Evolutionary conservation across 1,140 invertebrate species (phyloP).

Genomic region (Leptinotarsa lineolata): DNA sequence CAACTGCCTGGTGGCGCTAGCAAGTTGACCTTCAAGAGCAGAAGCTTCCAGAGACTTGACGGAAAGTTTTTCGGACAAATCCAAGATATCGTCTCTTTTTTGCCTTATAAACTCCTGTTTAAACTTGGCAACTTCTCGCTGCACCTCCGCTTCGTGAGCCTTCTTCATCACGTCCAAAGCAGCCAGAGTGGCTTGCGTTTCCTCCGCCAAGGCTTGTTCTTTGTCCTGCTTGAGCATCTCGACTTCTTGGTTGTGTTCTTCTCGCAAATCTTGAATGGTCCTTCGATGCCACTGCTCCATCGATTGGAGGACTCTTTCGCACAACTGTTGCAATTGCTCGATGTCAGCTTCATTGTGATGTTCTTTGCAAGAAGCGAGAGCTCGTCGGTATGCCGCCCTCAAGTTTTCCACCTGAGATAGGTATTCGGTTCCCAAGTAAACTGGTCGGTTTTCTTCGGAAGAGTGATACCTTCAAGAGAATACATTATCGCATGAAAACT

Average conservation of each 20-base stretch:
- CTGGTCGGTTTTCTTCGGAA: constrained; percentile 46
- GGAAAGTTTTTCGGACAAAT: constrained; percentile 87
- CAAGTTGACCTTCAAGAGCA: constrained; percentile 81
- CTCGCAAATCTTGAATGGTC: constrained; percentile 81
- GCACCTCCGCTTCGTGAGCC: constrained; percentile 89
- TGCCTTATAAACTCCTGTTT: constrained; percentile 83
- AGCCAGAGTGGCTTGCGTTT: constrained; percentile 80
- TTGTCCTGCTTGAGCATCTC: constrained; percentile 74
- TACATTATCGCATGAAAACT: too few species aligned
- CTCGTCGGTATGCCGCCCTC: constrained; percentile 70
- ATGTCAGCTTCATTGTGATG: constrained; percentile 84
- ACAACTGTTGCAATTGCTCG: constrained; percentile 80
- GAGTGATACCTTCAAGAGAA: constrained; percentile 19
- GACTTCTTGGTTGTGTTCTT: constrained; percentile 79
- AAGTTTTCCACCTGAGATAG: constrained; percentile 76
- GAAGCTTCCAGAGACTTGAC: constrained; percentile 90
- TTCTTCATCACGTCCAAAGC: constrained; percentile 92
- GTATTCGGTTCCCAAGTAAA: constrained; percentile 72
- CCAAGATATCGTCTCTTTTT: constrained; percentile 76
- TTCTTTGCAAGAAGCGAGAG: constrained; percentile 68
- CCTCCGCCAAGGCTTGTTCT: constrained; percentile 85
- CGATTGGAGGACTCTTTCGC: constrained; percentile 82
- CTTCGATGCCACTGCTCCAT: constrained; percentile 89
- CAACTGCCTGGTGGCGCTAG: constrained; percentile 74
- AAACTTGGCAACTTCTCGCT: constrained; percentile 84